These are phyloP conservation scores for Pogona vitticeps DNA, from an alignment of 2,113 vertebrate species.

Conservation along the genomic window DNA sequence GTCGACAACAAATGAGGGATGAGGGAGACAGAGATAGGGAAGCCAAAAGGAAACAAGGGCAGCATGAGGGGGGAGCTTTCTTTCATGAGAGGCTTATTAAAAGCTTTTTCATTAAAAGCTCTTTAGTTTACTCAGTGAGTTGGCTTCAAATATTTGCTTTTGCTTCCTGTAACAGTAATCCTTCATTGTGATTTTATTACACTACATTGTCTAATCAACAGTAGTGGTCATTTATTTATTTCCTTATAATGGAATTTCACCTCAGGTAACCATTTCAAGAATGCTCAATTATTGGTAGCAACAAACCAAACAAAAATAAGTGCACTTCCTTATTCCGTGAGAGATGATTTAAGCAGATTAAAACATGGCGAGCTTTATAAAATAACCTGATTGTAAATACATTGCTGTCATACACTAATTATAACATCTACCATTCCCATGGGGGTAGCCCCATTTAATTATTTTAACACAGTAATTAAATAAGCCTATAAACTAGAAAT, in stretches of 20 bases:
- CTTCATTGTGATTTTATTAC: background rate
- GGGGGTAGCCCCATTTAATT: too few species aligned
- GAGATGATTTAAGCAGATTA: background rate
- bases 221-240: constrained; percentile 14
- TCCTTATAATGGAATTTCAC: constrained; percentile 7
- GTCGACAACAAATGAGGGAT: too few species aligned
- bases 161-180: constrained; percentile 19
- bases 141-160: constrained; percentile 14
- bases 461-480: background rate
- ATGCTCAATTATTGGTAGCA: constrained; percentile 7
- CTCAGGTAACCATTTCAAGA: constrained; percentile 7
- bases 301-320: constrained; percentile 13
- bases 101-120: background rate
- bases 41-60: too few species aligned
- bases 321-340: background rate
- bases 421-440: background rate
- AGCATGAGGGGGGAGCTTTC: background rate
- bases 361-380: background rate
- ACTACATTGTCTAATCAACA: constrained; percentile 14
- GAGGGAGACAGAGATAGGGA: too few species aligned
- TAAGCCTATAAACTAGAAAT: background rate
- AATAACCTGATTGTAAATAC: background rate
- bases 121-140: constrained; percentile 23
- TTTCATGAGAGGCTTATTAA: constrained; percentile 12
- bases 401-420: background rate